Percentiles rank a stretch among this genome's conserved stretches.
These are phyloP conservation scores for Herminia tarsipennalis DNA, from an alignment of 2,888 invertebrate species.

Conservation along the genomic window DNA sequence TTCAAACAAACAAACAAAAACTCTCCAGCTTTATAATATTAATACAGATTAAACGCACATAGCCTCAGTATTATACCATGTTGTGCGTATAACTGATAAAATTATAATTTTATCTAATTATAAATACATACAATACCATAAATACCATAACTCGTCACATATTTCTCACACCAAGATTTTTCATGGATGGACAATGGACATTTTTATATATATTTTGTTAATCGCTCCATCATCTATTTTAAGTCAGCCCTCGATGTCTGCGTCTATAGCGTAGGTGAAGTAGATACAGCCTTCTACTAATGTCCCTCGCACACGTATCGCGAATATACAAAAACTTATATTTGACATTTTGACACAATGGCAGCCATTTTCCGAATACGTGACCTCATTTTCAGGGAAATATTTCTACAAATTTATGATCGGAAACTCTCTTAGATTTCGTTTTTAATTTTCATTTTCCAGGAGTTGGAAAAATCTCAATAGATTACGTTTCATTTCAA, in stretches of 20 bases:
- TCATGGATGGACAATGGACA: no score
- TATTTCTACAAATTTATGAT: conserved; percentile 7
- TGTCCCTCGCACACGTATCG: conserved; percentile 4
- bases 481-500: not conserved
- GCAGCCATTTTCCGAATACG: not conserved
- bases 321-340: not conserved
- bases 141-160: no score
- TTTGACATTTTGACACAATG: not conserved
- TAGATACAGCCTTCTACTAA: conserved; percentile 8
- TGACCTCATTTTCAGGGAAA: conserved; percentile 1
- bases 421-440: not conserved
- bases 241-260: conserved; percentile 11
- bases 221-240: conserved; percentile 13
- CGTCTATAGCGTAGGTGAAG: conserved; percentile 22
- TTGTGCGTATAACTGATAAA: no score
- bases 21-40: no score
- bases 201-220: not conserved
- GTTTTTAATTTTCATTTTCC: conserved; percentile 1
- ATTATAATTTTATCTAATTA: no score
- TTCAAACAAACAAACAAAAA: no score
- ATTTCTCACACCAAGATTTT: no score
- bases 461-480: not conserved
- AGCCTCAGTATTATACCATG: no score
- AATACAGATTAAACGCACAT: not conserved
- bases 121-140: no score